Evolutionary conservation across 2,113 vertebrate genomes (phyloP).

Genomic region (Laticauda laticaudata): DNA sequence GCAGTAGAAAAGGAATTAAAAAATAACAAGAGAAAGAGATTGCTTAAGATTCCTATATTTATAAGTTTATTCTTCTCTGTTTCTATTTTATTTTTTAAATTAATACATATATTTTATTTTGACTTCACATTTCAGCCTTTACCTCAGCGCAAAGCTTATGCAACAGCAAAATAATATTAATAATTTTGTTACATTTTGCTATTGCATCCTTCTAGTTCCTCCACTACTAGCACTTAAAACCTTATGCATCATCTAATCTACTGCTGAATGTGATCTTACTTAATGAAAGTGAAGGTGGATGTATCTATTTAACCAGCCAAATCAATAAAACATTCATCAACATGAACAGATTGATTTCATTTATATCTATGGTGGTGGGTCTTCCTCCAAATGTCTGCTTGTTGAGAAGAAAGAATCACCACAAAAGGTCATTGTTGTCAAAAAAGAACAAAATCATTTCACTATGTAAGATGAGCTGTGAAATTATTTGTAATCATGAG

Average conservation of each 20-base stretch:
- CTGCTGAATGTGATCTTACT: constrained; percentile 18
- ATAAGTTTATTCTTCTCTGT: neutral
- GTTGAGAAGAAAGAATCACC: neutral
- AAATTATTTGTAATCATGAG: constrained; percentile 38
- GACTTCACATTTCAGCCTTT: neutral
- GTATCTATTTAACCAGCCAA: constrained; percentile 30
- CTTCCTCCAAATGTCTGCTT: neutral
- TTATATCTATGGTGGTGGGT: constrained; percentile 24
- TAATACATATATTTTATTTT: neutral
- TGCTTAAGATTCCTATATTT: neutral
- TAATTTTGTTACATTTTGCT: constrained; percentile 35
- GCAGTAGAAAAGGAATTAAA: neutral
- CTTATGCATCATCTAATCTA: neutral
- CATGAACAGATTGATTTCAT: constrained; percentile 45
- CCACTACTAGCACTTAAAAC: constrained; percentile 28
- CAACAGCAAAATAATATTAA: constrained; percentile 24
- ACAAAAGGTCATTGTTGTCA: constrained; percentile 4
- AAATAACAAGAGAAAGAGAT: neutral
- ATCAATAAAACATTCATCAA: constrained; percentile 45
- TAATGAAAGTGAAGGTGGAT: constrained; percentile 34
- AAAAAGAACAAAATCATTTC: constrained; percentile 24
- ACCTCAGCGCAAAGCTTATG: neutral
- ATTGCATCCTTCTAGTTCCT: neutral
- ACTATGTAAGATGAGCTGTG: neutral
- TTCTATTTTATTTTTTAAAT: neutral